phyloP scores from a whole-genome alignment of 2,113 vertebrate genomes.

The Rhodinocichla rosea region DNA sequence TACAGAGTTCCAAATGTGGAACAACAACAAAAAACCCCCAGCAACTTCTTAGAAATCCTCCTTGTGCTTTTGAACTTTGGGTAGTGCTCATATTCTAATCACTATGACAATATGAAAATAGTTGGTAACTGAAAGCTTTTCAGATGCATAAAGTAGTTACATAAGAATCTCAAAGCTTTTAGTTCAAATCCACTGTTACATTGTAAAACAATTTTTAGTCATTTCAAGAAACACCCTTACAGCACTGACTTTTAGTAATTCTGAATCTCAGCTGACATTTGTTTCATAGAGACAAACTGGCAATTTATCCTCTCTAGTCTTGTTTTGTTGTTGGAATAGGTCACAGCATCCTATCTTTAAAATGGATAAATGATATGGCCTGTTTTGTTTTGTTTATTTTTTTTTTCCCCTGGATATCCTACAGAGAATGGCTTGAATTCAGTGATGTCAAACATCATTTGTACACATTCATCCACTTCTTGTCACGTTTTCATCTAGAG shows the following conservation, averaged over 20 bases:
- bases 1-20: not conserved
- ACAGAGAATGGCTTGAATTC: not conserved
- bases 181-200: not conserved
- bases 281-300: not conserved
- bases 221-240: not conserved
- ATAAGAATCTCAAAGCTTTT: not conserved
- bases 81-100: not conserved
- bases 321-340: not conserved
- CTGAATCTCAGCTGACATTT: not conserved
- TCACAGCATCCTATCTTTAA: not conserved
- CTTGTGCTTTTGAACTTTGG: not conserved
- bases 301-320: not conserved
- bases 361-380: not conserved
- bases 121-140: not conserved
- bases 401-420: not conserved
- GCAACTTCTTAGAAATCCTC: not conserved
- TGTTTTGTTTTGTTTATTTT: accelerated
- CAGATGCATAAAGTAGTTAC: not conserved
- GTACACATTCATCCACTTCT: not conserved
- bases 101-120: not conserved
- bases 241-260: not conserved
- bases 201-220: not conserved
- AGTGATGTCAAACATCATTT: not conserved
- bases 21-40: not conserved
- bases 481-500: not conserved